Conservation (phyloP, 2,797 vertebrate species). For the Coluber constrictor region DNA sequence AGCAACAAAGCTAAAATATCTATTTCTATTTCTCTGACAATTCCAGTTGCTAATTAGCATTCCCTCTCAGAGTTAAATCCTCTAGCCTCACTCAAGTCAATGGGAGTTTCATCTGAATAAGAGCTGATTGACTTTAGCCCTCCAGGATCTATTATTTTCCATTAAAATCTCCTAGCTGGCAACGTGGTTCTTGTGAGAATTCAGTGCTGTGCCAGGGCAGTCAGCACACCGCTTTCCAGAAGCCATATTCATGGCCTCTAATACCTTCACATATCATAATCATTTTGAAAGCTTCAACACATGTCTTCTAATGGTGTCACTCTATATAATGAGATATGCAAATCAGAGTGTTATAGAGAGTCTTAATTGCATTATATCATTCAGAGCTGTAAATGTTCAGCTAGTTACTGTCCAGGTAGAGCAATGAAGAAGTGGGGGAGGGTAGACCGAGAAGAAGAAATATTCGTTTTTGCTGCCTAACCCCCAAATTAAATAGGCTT, state of each 20-base stretch:
- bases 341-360: constrained; percentile 44
- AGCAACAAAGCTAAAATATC: not conserved
- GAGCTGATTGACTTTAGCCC: constrained; percentile 38
- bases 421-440: constrained; percentile 20
- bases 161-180: constrained; percentile 25
- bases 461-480: constrained; percentile 44
- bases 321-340: constrained; percentile 48
- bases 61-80: constrained; percentile 1
- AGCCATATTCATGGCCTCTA: constrained; percentile 31
- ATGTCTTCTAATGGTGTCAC: constrained; percentile 51
- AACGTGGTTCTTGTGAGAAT: constrained; percentile 15
- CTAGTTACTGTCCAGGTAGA: constrained; percentile 55
- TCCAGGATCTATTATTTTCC: constrained; percentile 29
- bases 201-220: constrained; percentile 6
- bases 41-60: constrained; percentile 20
- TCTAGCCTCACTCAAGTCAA: constrained; percentile 25
- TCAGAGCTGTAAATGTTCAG: constrained; percentile 47
- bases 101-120: constrained; percentile 22
- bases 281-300: constrained; percentile 57
- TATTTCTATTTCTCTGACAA: constrained; percentile 29
- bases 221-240: not conserved
- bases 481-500: constrained; percentile 48
- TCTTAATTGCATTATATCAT: constrained; percentile 46
- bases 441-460: constrained; percentile 26
- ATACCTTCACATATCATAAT: constrained; percentile 47